Base-by-base conservation (phyloP, 1,140 invertebrate genomes). In the Trissolcus basalis region DNA sequence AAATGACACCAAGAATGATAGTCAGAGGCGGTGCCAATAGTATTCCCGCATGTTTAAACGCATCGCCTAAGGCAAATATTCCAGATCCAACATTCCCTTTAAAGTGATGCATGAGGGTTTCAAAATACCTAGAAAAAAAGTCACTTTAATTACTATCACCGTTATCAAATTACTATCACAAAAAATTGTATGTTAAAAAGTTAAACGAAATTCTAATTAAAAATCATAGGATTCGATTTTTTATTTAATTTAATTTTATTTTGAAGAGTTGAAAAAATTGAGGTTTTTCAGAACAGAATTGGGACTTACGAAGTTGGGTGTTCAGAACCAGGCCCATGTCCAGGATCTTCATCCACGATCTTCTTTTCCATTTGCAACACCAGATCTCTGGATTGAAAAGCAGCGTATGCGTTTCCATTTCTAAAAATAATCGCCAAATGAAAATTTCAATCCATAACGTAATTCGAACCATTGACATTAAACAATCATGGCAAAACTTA, bases 21-120 rank as follows among this genome's bases (percentile, higher is more conserved):
- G 93, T 93, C 10, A 93, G 86, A 9, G 92, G 85, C 0, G 93
- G 91, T 0, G 91, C 92, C 32, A 94, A 88, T 1, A 93, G 56
- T 2, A 94, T 85, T 12, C 93, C 93, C 3, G 92, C 93, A 81
- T 94, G 93, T 81, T 91, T 93, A 81, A 93, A 94, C 7, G 92
- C 93, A 83, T 94, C 92, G 6, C 93, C 93, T 90, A 94, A 92
- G 1, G 93, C 93, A 78, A 94, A 92, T 33, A 94, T 90, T 3
- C 93, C 93, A 0, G 93, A 92, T 44, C 93, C 93, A 48, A 94
- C 91, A 86, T 94, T 94, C 39, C 93, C 93, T 81, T 93, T 92
- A 78, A 94, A 92, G 50, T 94, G 87, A 82, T 94, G 93, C 80
- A 93, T 91, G 67, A 94, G 88, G 0, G 93, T 94, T 83, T 94